Evolutionary conservation across 2,888 invertebrate species (phyloP).

Genomic region (Polyploca ridens): DNA sequence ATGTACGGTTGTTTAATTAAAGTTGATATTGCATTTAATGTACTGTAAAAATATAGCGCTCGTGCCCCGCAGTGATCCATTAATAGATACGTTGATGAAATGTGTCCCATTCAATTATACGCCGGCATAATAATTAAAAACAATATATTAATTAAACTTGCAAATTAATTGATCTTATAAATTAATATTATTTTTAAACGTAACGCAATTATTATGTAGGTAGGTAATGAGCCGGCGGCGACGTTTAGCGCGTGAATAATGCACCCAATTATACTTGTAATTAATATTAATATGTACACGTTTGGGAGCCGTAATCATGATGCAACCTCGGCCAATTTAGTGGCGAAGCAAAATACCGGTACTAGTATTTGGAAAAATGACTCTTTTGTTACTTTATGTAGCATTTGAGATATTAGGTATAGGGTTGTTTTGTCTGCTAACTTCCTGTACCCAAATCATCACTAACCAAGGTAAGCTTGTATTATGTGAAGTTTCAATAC

Average conservation of each 20-base stretch:
- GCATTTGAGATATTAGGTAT: too few species aligned
- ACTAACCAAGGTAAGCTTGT: too few species aligned
- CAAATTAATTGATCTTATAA: conserved; percentile 5
- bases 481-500: too few species aligned
- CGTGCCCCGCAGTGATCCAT: background rate
- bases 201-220: background rate
- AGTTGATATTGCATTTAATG: background rate
- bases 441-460: too few species aligned
- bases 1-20: background rate
- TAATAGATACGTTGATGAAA: conserved; percentile 2
- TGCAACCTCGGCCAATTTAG: background rate
- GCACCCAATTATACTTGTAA: background rate
- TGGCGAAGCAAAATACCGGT: background rate
- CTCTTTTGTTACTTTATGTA: background rate
- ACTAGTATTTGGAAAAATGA: background rate
- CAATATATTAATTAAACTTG: background rate
- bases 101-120: conserved; percentile 1
- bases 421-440: too few species aligned
- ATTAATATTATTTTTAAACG: conserved; percentile 5
- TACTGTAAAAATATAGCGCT: background rate
- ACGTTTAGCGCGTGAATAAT: background rate
- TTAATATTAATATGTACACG: background rate
- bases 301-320: background rate
- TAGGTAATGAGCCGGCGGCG: background rate
- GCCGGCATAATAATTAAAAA: background rate